Evolutionary conservation across 37 sponge, comb jelly and placozoan genomes (phyloP), one percentile per base, ranked within the genome.

Genomic region (Spongia lamella): DNA sequence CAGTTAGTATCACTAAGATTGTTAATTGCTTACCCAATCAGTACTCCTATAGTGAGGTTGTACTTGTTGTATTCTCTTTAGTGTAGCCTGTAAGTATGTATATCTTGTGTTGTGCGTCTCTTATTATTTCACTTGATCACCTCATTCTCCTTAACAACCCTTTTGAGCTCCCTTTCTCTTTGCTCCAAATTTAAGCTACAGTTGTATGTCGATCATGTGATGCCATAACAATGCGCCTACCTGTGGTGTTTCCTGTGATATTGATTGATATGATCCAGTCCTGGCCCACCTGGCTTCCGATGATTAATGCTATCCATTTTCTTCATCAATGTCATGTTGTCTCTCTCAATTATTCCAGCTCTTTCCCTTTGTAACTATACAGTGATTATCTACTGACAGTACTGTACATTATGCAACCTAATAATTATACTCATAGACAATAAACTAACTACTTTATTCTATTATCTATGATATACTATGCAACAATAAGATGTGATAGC

Each of bases 221-320:
- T 11, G 53, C 36, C 22, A 6, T 15, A 11, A 54, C 34, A 72
- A 1, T 1, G 5, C 1, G 6, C 15, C 20, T 31, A 89, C 89
- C 89, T 90, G 86, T 90, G 91, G 61, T 93, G 93, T 33, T 16
- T 64, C 72, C 82, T 9, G 9, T 43, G 47, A 43, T 43, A 43
- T 43, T 43, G 47, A 9, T 43, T 43, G 9, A 43, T 43, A 43
- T 43, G 47, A 9, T 43, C 47, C 47, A 43, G 9, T 9, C 47
- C 47, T 43, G 47, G 47, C 9, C 47, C 47, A 13, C 47, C 84
- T 2, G 70, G 68, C 73, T 86, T 79, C 19, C 59, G 65, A 37
- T 81, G 76, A 27, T 88, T 83, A 34, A 84, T 75, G 54, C 50
- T 5, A 30, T 62, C 57, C 89, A 93, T 93, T 50, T 78, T 84